Evolutionary conservation across 2,113 vertebrate genomes (phyloP).

Genomic region (Hyla sarda): DNA sequence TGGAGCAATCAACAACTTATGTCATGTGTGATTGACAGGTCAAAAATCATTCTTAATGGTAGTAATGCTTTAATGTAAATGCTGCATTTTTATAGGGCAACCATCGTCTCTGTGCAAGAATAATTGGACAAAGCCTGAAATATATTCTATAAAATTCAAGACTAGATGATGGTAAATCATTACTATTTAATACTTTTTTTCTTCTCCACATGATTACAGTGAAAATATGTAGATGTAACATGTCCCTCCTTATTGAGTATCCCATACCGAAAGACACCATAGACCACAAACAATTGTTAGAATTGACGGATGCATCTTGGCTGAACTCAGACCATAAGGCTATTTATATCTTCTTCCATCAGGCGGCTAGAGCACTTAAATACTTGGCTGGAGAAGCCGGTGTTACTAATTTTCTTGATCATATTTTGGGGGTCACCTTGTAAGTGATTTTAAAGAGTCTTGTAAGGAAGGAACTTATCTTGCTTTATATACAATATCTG

Average conservation of each 20-base stretch:
- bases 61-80: no score
- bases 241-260: neutral
- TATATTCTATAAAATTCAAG: neutral
- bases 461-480: neutral
- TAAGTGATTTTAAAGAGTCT: neutral
- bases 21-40: no score
- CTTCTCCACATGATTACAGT: neutral
- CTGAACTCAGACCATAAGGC: slow-evolving; percentile 20
- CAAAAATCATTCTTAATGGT: no score
- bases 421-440: slow-evolving; percentile 61
- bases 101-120: neutral
- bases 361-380: slow-evolving; percentile 12
- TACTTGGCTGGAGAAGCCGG: slow-evolving; percentile 21
- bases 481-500: neutral
- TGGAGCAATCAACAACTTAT: no score
- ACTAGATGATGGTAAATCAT: neutral
- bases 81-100: neutral
- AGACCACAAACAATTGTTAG: slow-evolving; percentile 23
- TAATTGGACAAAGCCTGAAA: neutral
- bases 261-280: neutral
- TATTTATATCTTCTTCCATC: slow-evolving; percentile 14
- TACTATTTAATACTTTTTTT: neutral
- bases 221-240: neutral
- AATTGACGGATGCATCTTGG: neutral
- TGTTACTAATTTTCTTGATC: slow-evolving; percentile 34